Conservation (phyloP, 2,797 vertebrate species). For the Thamnophis elegans region DNA sequence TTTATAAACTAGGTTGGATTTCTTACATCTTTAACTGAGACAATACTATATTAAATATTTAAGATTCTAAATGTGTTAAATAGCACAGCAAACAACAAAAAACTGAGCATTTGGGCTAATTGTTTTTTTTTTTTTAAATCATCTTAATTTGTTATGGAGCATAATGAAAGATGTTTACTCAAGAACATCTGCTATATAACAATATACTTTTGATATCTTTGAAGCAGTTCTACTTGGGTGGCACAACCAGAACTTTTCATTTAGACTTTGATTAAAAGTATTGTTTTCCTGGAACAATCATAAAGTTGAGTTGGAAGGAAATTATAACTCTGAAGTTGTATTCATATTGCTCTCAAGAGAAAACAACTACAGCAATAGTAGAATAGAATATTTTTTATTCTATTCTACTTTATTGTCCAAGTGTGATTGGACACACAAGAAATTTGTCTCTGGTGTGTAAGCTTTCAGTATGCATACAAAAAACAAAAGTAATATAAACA, state of each 20-base stretch:
- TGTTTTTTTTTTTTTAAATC: constrained; percentile 32
- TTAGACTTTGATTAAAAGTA: constrained; percentile 33
- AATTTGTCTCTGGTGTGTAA: background rate
- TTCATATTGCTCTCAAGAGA: background rate
- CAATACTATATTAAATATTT: background rate
- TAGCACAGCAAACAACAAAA: constrained; percentile 23
- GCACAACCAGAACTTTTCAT: constrained; percentile 24
- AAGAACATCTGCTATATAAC: constrained; percentile 30
- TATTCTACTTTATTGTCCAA: background rate
- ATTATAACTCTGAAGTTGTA: constrained; percentile 20
- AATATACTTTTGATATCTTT: constrained; percentile 21
- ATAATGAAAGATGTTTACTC: constrained; percentile 43
- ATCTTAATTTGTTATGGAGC: constrained; percentile 18
- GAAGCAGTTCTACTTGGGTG: constrained; percentile 18
- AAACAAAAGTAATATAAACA: background rate
- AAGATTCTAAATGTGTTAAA: constrained; percentile 35
- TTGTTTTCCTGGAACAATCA: background rate
- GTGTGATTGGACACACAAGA: background rate
- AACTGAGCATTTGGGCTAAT: constrained; percentile 1
- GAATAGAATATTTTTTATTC: background rate
- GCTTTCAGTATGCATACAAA: background rate
- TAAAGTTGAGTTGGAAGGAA: constrained; percentile 16
- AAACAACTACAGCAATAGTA: background rate
- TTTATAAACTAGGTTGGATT: background rate
- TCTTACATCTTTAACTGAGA: background rate